Conservation (phyloP, 2,888 invertebrate genomes). For the Ctenicera cuprea region DNA sequence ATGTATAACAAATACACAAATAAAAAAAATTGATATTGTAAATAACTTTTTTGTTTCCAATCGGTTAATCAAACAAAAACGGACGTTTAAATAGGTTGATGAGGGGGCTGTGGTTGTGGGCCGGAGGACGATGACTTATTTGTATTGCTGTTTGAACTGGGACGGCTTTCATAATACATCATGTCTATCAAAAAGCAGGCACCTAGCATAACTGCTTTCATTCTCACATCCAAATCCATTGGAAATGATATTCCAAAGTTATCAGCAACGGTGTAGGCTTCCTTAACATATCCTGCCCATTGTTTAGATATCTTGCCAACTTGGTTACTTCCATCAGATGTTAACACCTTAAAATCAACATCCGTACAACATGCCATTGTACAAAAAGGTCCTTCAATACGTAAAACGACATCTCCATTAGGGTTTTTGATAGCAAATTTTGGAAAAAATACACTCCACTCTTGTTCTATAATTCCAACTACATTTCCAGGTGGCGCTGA, state of each 20-base stretch:
- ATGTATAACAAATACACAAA: too few relatives aligned
- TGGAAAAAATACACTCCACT: conserved; percentile 81
- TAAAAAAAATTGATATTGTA: too few relatives aligned
- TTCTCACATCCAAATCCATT: conserved; percentile 85
- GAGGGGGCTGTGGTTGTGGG: background rate
- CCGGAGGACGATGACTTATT: background rate
- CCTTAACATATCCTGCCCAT: conserved; percentile 86
- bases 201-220: conserved; percentile 83
- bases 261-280: conserved; percentile 87
- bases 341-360: conserved; percentile 84
- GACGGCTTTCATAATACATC: conserved; percentile 32
- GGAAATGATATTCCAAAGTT: conserved; percentile 89
- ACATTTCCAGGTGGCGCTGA: conserved; percentile 79
- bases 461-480: conserved; percentile 80
- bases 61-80: too few relatives aligned
- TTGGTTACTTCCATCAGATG: conserved; percentile 80
- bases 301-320: conserved; percentile 89
- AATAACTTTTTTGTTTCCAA: too few relatives aligned
- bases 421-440: conserved; percentile 82
- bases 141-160: background rate
- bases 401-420: conserved; percentile 80
- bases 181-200: conserved; percentile 82
- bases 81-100: background rate
- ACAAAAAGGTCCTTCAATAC: conserved; percentile 85
- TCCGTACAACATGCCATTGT: conserved; percentile 81